phyloP scores from a whole-genome alignment of 1,140 invertebrate genomes.

The Brachionus rotundiformis region DNA sequence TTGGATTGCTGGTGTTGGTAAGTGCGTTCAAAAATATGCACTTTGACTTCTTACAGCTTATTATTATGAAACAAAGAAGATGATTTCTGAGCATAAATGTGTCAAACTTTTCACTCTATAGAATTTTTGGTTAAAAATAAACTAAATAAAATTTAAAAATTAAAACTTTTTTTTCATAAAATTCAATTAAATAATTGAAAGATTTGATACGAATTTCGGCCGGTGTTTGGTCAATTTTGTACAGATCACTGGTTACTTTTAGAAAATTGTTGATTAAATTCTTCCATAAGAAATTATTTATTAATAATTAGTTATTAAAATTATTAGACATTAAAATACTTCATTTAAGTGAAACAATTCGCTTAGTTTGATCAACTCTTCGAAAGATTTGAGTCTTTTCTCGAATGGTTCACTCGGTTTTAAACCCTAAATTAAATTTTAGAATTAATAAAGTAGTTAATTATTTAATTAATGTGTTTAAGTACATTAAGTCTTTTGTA shows the following conservation, averaged over 20 bases:
- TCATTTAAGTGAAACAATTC: slow-evolving; percentile 24
- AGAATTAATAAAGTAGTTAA: too few relatives aligned
- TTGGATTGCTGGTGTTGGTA: not conserved
- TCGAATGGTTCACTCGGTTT: not conserved
- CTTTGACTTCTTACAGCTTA: not conserved
- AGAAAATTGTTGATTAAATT: not conserved
- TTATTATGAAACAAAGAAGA: slow-evolving; percentile 27
- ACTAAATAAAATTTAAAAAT: not conserved
- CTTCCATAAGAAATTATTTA: not conserved
- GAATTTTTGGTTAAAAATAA: not conserved
- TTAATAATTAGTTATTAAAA: not conserved
- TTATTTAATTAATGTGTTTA: too few relatives aligned
- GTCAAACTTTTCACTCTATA: slow-evolving; percentile 39
- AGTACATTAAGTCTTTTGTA: slow-evolving; percentile 2
- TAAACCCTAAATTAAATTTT: not conserved
- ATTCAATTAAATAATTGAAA: slow-evolving; percentile 41
- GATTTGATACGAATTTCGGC: not conserved
- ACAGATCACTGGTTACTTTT: slow-evolving; percentile 37
- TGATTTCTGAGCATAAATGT: slow-evolving; percentile 32
- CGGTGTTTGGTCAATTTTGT: slow-evolving; percentile 26
- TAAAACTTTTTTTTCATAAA: slow-evolving; percentile 38
- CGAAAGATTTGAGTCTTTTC: slow-evolving; percentile 22
- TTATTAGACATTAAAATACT: not conserved
- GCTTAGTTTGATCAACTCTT: slow-evolving; percentile 25
- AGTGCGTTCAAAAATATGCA: slow-evolving; percentile 38